A percentile compares a stretch with the other conserved stretches of the same genome.
phyloP scores from a whole-genome alignment of 2,888 invertebrate genomes.

The Ametastegia equiseti region DNA sequence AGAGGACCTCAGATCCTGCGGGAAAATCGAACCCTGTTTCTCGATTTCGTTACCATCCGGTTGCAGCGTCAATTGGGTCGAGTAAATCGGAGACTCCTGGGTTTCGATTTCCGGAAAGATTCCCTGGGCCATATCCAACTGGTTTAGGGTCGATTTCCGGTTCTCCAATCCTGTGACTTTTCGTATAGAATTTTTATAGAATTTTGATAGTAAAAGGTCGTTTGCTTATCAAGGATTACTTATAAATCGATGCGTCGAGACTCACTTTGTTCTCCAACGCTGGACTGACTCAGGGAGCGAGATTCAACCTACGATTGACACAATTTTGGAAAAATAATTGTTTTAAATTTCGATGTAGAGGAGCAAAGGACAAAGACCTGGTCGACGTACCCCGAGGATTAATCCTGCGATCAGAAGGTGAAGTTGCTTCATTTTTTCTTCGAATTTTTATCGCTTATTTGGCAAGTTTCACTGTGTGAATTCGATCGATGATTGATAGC shows the following conservation, averaged over 20 bases:
- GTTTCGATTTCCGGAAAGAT: too few relatives aligned
- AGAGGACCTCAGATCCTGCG: slow-evolving; percentile 24
- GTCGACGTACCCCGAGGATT: neutral
- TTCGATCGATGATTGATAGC: neutral
- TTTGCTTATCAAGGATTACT: slow-evolving; percentile 21
- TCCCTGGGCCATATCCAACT: too few relatives aligned
- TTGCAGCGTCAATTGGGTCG: too few relatives aligned
- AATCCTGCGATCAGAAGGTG: neutral
- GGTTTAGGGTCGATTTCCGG: too few relatives aligned
- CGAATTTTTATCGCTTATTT: slow-evolving; percentile 2
- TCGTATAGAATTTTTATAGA: too few relatives aligned
- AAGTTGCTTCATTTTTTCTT: slow-evolving; percentile 24
- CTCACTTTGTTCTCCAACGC: slow-evolving; percentile 52
- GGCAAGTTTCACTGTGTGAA: slow-evolving; percentile 17
- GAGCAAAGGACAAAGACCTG: neutral
- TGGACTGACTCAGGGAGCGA: slow-evolving; percentile 51
- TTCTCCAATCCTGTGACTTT: too few relatives aligned
- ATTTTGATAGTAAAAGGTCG: neutral
- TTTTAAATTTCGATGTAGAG: neutral
- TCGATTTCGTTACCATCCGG: too few relatives aligned
- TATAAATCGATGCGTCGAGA: neutral
- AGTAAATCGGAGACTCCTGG: too few relatives aligned
- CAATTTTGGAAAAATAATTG: neutral
- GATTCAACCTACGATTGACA: slow-evolving; percentile 52
- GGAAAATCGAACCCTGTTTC: too few relatives aligned